phyloP scores from a whole-genome alignment of 2,888 invertebrate genomes.

The Petrolisthes manimaculis region DNA sequence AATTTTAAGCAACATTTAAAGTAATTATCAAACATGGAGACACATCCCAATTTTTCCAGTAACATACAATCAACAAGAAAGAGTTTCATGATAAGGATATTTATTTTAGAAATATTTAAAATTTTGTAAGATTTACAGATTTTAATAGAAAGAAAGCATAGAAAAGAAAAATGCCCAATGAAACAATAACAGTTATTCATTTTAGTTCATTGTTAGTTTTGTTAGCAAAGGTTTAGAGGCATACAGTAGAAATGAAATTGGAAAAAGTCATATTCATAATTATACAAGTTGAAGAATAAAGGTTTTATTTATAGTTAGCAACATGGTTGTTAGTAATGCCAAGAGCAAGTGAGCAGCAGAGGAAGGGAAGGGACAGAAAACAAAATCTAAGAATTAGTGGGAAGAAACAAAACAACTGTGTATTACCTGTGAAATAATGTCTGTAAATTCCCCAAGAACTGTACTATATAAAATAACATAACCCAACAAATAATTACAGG shows the following conservation, averaged over 20 bases:
- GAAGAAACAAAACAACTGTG: too few species aligned
- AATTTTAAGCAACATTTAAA: background rate
- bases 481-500: too few species aligned
- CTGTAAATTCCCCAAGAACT: too few species aligned
- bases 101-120: background rate
- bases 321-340: background rate
- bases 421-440: too few species aligned
- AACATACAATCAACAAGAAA: background rate
- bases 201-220: background rate
- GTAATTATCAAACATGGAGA: background rate
- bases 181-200: background rate
- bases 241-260: too few species aligned
- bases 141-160: background rate
- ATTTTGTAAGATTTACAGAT: conserved; percentile 1
- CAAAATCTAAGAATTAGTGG: background rate
- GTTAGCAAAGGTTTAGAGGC: too few species aligned
- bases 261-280: too few species aligned
- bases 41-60: background rate
- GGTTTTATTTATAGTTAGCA: too few species aligned
- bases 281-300: too few species aligned
- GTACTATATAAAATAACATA: too few species aligned
- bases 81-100: background rate
- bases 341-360: background rate
- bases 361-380: background rate
- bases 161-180: background rate